Base-by-base conservation (phyloP, 2,888 invertebrate species). In the Trachelus iudaicus region DNA sequence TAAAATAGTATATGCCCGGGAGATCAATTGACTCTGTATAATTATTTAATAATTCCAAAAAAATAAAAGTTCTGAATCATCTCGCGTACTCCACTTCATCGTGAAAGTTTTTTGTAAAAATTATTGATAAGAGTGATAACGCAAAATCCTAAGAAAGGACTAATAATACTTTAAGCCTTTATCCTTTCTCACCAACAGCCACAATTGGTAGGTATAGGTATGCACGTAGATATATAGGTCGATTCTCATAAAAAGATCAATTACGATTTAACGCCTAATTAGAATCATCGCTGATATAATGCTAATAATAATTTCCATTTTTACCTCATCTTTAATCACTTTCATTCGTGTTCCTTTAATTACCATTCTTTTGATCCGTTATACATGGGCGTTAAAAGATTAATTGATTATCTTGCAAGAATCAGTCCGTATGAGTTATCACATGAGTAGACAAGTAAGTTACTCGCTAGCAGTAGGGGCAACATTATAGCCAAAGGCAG, bases 401-500 rank as follows among this genome's bases (percentile, higher is more conserved):
- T 15, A 56, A 56, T 56, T 56, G 56, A 56, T 56, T 23, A 56
- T 56, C 56, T 56, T 15, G 23, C 56, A 56, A 56, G 56, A 56
- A 56, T 56, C 56, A 23, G 56, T 56, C 56, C 56, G 23, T 56
- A 56, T 86, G 89, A 90, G 89, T 90, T 90, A 90, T 90, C 90
- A 90, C 90, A 90, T 89, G 89, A 90, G 88, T 89, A 89, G 87
- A 90, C 87, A 89, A 89, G 87, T 87, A 83, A 89, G 87, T 89
- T 87, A 89, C 88, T 89, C 88, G 87, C 88, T 90, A 89, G 88
- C 89, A 87, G 87, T 88, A 88, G 87, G 89, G 90, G 87, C 88
- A 89, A 89, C 88, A 87, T 89, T 89, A 88, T 86, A 90, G 90
- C 89, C 89, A 89, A 90, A 90, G 90, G 90, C 90, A 90, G 89